Conservation (phyloP, 2,888 invertebrate genomes). For the Caenorhabditis auriculariae region DNA sequence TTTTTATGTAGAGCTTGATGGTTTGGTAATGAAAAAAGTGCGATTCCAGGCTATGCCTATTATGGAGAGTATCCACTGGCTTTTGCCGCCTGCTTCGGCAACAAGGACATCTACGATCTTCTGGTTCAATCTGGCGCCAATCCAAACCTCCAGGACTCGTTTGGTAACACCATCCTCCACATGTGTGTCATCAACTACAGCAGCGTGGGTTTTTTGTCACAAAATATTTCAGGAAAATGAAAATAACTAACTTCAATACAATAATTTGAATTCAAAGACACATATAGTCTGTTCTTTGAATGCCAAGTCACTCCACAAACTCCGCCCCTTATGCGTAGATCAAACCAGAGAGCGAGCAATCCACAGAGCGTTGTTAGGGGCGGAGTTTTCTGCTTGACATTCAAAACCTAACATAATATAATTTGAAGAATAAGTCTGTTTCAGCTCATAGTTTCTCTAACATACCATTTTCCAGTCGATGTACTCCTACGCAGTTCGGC, state of each 20-base stretch:
- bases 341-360: too few species aligned
- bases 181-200: conserved; percentile 98
- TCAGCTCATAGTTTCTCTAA: too few species aligned
- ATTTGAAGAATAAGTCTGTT: too few species aligned
- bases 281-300: too few species aligned
- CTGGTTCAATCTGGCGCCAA: conserved; percentile 87
- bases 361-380: too few species aligned
- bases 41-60: conserved; percentile 79
- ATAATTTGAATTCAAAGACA: too few species aligned
- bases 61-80: conserved; percentile 94
- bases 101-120: conserved; percentile 93
- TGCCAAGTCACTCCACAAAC: too few species aligned
- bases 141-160: conserved; percentile 89
- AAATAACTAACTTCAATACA: too few species aligned
- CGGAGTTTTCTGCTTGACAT: too few species aligned
- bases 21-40: neutral
- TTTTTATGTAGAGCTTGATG: neutral
- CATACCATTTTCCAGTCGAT: conserved; percentile 35
- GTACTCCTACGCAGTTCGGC: conserved; percentile 91
- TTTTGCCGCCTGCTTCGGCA: conserved; percentile 95
- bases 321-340: too few species aligned
- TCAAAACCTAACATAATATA: too few species aligned
- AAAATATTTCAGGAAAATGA: too few species aligned
- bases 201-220: conserved; percentile 72
- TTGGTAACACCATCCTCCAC: conserved; percentile 97